Conservation (phyloP, 2,888 invertebrate genomes). For the Cepaea hortensis region DNA sequence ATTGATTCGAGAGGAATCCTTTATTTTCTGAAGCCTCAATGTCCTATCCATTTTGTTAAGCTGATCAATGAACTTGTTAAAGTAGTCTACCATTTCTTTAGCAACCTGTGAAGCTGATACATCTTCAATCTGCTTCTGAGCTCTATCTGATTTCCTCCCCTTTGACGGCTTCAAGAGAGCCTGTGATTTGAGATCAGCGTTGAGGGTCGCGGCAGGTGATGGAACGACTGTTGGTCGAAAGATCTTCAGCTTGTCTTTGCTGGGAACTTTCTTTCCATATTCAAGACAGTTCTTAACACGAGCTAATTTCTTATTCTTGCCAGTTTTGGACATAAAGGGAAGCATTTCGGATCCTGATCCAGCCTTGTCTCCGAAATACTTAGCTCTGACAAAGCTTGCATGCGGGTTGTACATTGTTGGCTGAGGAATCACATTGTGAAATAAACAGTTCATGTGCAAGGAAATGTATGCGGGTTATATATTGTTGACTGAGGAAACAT, state of each 20-base stretch:
- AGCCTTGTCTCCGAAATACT: not conserved
- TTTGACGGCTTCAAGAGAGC: not conserved
- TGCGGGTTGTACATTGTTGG: not conserved
- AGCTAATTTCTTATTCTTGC: not conserved
- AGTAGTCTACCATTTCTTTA: not conserved
- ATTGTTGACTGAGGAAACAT: not conserved
- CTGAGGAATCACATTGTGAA: not conserved
- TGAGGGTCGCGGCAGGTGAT: not conserved
- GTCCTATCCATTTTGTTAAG: not conserved
- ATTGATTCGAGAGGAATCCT: too few relatives aligned
- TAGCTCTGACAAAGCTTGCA: not conserved
- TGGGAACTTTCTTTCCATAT: too few relatives aligned
- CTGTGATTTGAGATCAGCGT: not conserved
- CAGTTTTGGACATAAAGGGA: not conserved
- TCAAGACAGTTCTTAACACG: not conserved
- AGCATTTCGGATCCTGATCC: not conserved
- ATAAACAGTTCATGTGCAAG: not conserved
- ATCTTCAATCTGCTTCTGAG: too few relatives aligned
- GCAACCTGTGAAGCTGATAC: too few relatives aligned
- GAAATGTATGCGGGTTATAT: not conserved
- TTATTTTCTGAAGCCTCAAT: not conserved
- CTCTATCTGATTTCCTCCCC: not conserved
- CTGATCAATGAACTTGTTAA: not conserved
- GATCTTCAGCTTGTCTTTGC: not conserved
- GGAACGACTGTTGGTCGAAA: not conserved